These are phyloP conservation scores for Procavia capensis DNA, from an alignment of 2,113 vertebrate genomes.

Conservation along the genomic window DNA sequence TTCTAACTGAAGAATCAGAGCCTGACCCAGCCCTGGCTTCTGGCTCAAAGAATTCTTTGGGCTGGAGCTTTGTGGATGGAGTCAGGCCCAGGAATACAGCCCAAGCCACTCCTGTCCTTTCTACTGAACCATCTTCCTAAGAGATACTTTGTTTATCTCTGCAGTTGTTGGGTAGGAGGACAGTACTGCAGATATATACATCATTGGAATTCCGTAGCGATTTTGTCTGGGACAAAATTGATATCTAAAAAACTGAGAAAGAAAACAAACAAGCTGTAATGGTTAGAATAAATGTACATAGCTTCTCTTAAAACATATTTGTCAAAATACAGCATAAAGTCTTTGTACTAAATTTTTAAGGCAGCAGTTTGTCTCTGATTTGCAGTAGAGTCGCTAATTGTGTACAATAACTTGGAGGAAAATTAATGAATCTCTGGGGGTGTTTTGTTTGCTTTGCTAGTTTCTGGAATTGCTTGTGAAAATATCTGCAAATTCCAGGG, in stretches of 20 bases:
- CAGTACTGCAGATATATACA: background rate
- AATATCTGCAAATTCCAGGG: background rate
- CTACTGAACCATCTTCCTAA: background rate
- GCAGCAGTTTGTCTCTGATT: background rate
- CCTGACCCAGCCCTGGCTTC: background rate
- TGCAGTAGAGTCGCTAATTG: background rate
- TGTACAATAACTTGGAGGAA: background rate
- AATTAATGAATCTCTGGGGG: background rate
- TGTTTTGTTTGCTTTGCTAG: background rate
- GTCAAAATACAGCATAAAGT: constrained; percentile 42
- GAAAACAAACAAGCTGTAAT: background rate
- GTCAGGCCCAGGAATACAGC: background rate
- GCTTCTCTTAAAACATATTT: background rate
- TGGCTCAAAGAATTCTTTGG: background rate
- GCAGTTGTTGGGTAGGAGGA: background rate
- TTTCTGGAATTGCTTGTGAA: background rate
- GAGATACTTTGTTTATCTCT: background rate
- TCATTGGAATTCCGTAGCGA: background rate
- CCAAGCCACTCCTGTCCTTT: background rate
- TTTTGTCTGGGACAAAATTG: constrained; percentile 40
- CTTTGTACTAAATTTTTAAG: background rate
- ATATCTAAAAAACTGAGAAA: constrained; percentile 15
- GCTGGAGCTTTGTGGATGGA: background rate
- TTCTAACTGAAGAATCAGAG: background rate
- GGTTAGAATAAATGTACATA: background rate